Base-by-base conservation (phyloP, 2,113 vertebrate species). In the Brachyhypopomus occidentalis region DNA sequence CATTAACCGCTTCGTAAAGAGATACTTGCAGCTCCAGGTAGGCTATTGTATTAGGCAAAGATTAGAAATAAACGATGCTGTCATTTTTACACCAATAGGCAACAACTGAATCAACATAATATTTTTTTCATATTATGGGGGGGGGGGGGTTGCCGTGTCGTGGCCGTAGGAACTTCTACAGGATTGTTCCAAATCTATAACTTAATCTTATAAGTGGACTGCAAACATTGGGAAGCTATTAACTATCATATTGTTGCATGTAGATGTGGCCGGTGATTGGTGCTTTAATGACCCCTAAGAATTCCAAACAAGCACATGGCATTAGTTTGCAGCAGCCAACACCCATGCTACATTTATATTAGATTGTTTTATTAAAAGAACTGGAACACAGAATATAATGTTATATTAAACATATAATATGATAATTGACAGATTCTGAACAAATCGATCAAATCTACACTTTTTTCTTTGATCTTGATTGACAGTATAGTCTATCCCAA, bases 21-120 rank as follows among this genome's bases (percentile, higher is more conserved):
- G 71, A 90, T 97, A 80, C 83, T 92, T 17, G 94, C 96, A 72
- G 89, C 92, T 77, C 71, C 86, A 77, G 89, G 89, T 91, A 69
- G 25, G 60, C 23, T 63, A 14, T 27, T 3, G 25, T 63, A 1
- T 12, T 7, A 23, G 4, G 23, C n/a, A 23, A 23, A 22, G 0
- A 64, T 17, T 16, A 3, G 38, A 38, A 38, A 48, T 48, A 5
- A 48, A 9, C 11, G 4, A 66, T 20, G 8, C 22, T 63, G 60
- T 63, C 60, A 63, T 63, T 63, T 11, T 62, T 11, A 11, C 2
- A 6, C 11, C 62, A 27, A 25, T 6, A 38, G 3, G n/a, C 8
- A 25, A 12, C 9, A 25, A 25, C 9, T 2, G 19, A 5, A 48
- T 48, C 41, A 48, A 11, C 9, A 9, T 8, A 8, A 20, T 58